Evolutionary conservation across 2,888 invertebrate species (phyloP).

Genomic region (Agrotis exclamationis): DNA sequence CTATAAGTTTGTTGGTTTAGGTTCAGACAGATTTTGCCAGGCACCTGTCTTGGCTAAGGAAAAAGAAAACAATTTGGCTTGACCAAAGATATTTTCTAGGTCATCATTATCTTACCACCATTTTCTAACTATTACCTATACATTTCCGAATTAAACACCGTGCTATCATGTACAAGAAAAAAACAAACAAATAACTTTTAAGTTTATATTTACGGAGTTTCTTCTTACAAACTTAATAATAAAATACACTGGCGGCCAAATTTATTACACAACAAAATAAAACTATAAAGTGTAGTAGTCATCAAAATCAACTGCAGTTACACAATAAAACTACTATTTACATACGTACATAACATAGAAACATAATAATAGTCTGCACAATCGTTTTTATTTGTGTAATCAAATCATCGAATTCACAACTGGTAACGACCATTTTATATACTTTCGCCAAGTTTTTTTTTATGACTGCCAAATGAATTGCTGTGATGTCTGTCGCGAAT

Average conservation of each 20-base stretch:
- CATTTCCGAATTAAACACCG: too few relatives aligned
- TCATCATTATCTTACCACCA: neutral
- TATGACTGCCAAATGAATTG: constrained; percentile 31
- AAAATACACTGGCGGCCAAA: neutral
- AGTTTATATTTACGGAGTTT: too few relatives aligned
- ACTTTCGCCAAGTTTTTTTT: constrained; percentile 56
- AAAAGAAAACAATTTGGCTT: neutral
- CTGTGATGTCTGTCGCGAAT: constrained; percentile 30
- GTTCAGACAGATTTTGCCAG: neutral
- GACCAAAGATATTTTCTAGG: neutral
- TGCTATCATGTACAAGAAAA: too few relatives aligned
- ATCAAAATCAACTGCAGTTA: constrained; percentile 40
- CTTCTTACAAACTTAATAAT: neutral
- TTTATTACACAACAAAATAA: constrained; percentile 27
- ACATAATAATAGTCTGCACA: constrained; percentile 14
- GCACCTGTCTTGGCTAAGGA: neutral
- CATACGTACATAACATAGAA: constrained; percentile 24
- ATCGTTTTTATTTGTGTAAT: constrained; percentile 51
- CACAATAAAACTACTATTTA: constrained; percentile 35
- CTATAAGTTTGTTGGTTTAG: constrained; percentile 2
- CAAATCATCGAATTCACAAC: constrained; percentile 30
- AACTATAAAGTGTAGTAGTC: constrained; percentile 6
- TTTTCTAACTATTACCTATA: too few relatives aligned
- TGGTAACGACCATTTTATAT: constrained; percentile 17
- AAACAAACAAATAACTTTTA: too few relatives aligned